These are phyloP conservation scores for Hydrotaea cyrtoneurina DNA, from an alignment of 2,888 invertebrate genomes.

Conservation along the genomic window DNA sequence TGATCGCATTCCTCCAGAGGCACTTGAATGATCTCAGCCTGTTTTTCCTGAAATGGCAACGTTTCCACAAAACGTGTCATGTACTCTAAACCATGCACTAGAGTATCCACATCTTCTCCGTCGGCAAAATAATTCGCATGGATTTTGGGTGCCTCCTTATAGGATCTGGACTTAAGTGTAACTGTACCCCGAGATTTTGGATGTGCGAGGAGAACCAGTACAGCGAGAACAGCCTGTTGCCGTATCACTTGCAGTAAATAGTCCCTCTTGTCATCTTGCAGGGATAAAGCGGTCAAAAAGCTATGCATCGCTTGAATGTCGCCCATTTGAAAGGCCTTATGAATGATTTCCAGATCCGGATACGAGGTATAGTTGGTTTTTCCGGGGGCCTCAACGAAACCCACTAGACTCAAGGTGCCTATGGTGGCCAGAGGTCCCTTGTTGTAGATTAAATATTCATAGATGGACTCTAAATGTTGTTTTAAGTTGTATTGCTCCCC, in stretches of 20 bases:
- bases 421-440: constrained; percentile 69
- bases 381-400: constrained; percentile 82
- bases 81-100: constrained; percentile 80
- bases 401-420: constrained; percentile 79
- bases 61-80: constrained; percentile 80
- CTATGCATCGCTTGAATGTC: constrained; percentile 72
- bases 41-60: constrained; percentile 77
- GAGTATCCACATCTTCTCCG: constrained; percentile 82
- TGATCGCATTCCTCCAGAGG: constrained; percentile 70
- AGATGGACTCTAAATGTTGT: constrained; percentile 63
- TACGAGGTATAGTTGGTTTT: constrained; percentile 77
- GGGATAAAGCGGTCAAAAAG: constrained; percentile 55
- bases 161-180: constrained; percentile 82
- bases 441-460: constrained; percentile 79
- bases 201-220: constrained; percentile 79
- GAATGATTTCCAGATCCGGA: constrained; percentile 82
- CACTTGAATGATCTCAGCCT: constrained; percentile 71
- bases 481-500: constrained; percentile 24
- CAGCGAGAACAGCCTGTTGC: constrained; percentile 73
- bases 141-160: constrained; percentile 83
- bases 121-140: constrained; percentile 85
- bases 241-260: constrained; percentile 49
- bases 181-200: constrained; percentile 83
- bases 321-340: constrained; percentile 73
- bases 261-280: constrained; percentile 41